Base-by-base conservation (phyloP, 2,888 invertebrate genomes). In the Tetragonisca angustula region DNA sequence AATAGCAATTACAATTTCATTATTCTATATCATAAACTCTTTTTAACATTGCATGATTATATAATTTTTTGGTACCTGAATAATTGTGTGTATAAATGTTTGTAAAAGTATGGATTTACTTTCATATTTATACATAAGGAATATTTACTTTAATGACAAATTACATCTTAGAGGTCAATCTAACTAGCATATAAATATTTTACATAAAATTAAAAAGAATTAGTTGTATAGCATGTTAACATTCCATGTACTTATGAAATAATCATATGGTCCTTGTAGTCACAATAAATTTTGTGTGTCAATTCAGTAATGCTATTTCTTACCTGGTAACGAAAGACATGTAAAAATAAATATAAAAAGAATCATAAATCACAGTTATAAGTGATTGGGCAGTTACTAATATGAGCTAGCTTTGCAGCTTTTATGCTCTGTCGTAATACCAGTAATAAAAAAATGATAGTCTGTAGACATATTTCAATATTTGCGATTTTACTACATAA, bases 281-380 rank as follows among this genome's bases (percentile, higher is more conserved):
- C 67, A 54, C 68, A 54, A 81, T 83, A 65, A 88, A 88, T 83
- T 83, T 74, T 65, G 49, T 67, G 50, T 77, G 62, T 79, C 62
- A 74, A 83, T 77, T 80, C 36, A 65, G n/a, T 64, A 83, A 84
- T 81, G 32, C 59, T 74, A 79, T 74, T 81, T 64, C 75, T 71
- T 70, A 77, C 72, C 64, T 83, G 85, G 75, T 87, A 87, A 85
- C 74, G 65, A 83, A 81, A 83, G 75, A 74, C 54, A 54, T 75
- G 61, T 83, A 87, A 81, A 87, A 87, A 87, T 87, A 87, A 87
- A 87, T 87, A 87, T 59, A 77, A 86, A 87, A 84, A 79, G 80
- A 87, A 86, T 69, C 86, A 80, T 81, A 83, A 81, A 87, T 87
- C 87, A 85, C 87, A 87, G 85, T 79, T 79, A 83, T 21, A 79